phyloP scores from a whole-genome alignment of 1,140 invertebrate genomes.

The Arctopsyche grandis region DNA sequence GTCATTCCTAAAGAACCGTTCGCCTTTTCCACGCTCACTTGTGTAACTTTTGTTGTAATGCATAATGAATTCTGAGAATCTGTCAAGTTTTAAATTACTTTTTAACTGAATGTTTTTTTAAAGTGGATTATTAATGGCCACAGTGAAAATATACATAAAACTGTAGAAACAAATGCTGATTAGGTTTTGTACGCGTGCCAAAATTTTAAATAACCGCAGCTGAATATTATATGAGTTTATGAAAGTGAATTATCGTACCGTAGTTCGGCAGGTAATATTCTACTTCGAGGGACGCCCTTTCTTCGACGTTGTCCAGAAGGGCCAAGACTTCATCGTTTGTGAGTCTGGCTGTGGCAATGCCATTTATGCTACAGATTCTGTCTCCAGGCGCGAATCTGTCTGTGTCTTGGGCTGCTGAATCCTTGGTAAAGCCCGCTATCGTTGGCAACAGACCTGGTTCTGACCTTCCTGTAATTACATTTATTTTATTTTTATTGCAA shows the following conservation, averaged over 20 bases:
- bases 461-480: slow-evolving; percentile 62
- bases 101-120: neutral
- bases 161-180: slow-evolving; percentile 5
- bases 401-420: slow-evolving; percentile 62
- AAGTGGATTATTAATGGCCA: neutral
- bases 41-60: slow-evolving; percentile 78
- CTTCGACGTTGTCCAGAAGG: slow-evolving; percentile 78
- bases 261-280: slow-evolving; percentile 84
- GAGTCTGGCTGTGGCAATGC: slow-evolving; percentile 78
- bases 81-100: slow-evolving; percentile 54
- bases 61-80: slow-evolving; percentile 73
- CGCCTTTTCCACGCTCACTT: slow-evolving; percentile 82
- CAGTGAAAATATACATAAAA: neutral
- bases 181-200: slow-evolving; percentile 6
- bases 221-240: neutral
- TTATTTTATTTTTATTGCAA: no score
- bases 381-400: slow-evolving; percentile 76
- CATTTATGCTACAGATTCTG: slow-evolving; percentile 82
- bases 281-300: slow-evolving; percentile 79
- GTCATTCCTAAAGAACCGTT: slow-evolving; percentile 89
- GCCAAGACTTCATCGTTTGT: slow-evolving; percentile 83
- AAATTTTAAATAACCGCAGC: slow-evolving; percentile 7
- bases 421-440: slow-evolving; percentile 64
- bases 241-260: slow-evolving; percentile 63
- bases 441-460: slow-evolving; percentile 64